Evolutionary conservation across 2,888 invertebrate species (phyloP), one percentile per base, ranked within the genome.

Genomic region (Bugulina stolonifera): DNA sequence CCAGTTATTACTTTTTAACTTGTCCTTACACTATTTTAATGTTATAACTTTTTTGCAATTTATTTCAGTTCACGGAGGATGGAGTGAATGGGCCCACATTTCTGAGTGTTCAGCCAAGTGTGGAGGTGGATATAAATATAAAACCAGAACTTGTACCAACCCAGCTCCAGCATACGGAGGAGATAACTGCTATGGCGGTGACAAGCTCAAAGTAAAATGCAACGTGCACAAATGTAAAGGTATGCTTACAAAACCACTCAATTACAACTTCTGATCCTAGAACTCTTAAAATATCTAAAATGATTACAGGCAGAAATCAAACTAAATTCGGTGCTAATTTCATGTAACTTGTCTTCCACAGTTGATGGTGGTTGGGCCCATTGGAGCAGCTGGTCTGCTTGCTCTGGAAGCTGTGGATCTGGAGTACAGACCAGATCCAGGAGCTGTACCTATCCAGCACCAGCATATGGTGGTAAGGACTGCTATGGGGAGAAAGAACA

Each of bases 71-170:
- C 76, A 81, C 69, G 81, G 81, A 22, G 80, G 78, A 1, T 82
- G 81, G 81, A 79, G 80, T 0, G 69, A 75, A 23, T 82, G 82
- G 82, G 75, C 75, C 10, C 74, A 75, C 0, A 82, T 80, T 80
- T 75, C 78, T 10, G 29, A 69, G 1, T 82, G 81, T 74, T 75
- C 78, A 0, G 78, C 78, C 27, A 78, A 79, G 2, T 82, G 82
- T 72, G 81, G 81, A 0, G 73, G 73, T 1, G 81, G 80, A 1
- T 69, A 74, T 54, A 75, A 77, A 57, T 76, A 77, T 25, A 76
- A 80, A 71, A 74, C 75, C 18, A 76, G 82, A 23, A 73, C 72
- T 0, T 82, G 82, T 74, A 77, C 81, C 75, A 79, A 78, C 70
- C 81, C 81, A 0, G 73, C 74, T 14, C 80, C 82, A 1, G 73